Evolutionary conservation across 2,888 invertebrate genomes (phyloP).

Genomic region (Leucania comma): DNA sequence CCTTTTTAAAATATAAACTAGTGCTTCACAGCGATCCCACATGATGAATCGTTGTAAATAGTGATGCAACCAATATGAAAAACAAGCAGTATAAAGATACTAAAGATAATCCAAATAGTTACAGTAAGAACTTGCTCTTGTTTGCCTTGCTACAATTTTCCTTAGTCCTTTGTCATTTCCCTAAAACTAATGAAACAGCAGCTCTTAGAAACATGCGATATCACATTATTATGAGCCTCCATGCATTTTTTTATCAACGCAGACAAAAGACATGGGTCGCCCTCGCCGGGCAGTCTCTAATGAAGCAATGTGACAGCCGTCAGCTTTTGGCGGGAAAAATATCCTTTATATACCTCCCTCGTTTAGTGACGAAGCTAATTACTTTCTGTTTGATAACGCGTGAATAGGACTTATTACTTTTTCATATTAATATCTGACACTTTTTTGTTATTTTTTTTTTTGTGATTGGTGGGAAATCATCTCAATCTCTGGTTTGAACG

Average conservation of each 20-base stretch:
- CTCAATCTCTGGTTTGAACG: no score
- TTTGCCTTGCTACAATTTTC: background rate
- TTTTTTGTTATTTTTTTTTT: no score
- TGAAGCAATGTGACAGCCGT: constrained; percentile 72
- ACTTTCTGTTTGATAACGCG: constrained; percentile 64
- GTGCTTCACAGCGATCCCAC: no score
- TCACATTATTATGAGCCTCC: constrained; percentile 8
- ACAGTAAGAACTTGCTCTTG: background rate
- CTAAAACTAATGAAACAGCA: constrained; percentile 5
- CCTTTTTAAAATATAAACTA: no score
- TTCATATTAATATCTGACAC: constrained; percentile 15
- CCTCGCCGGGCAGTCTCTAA: constrained; percentile 65
- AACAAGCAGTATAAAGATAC: background rate
- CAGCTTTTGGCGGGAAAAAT: constrained; percentile 69
- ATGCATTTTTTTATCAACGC: constrained; percentile 49
- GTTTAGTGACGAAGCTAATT: constrained; percentile 73
- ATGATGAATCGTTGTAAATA: no score
- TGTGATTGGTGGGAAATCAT: no score
- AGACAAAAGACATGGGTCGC: constrained; percentile 53
- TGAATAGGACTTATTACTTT: constrained; percentile 64
- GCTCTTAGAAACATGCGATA: constrained; percentile 5
- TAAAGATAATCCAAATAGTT: background rate
- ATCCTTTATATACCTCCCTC: constrained; percentile 62
- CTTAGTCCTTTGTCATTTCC: background rate
- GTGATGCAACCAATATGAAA: no score